Conservation (phyloP, 2,888 invertebrate genomes). For the Aphidius colemani region DNA sequence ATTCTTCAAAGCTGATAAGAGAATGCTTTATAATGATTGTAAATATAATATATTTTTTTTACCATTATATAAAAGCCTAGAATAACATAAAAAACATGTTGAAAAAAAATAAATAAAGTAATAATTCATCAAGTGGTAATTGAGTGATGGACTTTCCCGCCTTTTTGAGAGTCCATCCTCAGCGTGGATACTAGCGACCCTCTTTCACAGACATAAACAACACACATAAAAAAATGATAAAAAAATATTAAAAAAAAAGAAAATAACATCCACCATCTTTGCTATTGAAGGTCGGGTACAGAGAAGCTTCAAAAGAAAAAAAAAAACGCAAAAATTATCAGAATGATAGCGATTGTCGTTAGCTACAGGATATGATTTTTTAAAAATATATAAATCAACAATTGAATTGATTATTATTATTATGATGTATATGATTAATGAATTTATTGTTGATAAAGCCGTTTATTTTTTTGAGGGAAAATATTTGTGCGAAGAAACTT, state of each 20-base stretch:
- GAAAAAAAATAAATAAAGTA: too few relatives aligned
- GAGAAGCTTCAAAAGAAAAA: slow-evolving; percentile 46
- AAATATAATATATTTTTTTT: too few relatives aligned
- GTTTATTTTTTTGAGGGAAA: not conserved
- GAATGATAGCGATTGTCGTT: too few relatives aligned
- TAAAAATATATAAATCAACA: too few relatives aligned
- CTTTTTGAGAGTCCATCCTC: slow-evolving; percentile 40
- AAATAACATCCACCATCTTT: slow-evolving; percentile 54
- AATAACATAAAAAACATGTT: too few relatives aligned
- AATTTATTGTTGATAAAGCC: not conserved
- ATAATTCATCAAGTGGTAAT: too few relatives aligned
- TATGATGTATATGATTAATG: not conserved
- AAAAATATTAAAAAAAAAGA: slow-evolving; percentile 34
- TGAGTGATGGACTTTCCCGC: slow-evolving; percentile 45
- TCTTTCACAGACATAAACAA: slow-evolving; percentile 36
- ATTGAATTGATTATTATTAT: not conserved
- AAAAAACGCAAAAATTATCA: not conserved
- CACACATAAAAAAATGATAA: slow-evolving; percentile 37
- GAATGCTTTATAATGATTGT: too few relatives aligned
- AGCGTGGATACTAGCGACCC: not conserved
- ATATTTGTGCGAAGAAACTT: slow-evolving; percentile 36
- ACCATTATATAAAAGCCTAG: too few relatives aligned
- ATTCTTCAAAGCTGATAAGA: too few relatives aligned
- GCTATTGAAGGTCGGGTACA: slow-evolving; percentile 54
- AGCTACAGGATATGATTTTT: too few relatives aligned